Evolutionary conservation across 2,113 vertebrate genomes (phyloP), one percentile per base, ranked within the genome.

Genomic region (Rhodinocichla rosea): DNA sequence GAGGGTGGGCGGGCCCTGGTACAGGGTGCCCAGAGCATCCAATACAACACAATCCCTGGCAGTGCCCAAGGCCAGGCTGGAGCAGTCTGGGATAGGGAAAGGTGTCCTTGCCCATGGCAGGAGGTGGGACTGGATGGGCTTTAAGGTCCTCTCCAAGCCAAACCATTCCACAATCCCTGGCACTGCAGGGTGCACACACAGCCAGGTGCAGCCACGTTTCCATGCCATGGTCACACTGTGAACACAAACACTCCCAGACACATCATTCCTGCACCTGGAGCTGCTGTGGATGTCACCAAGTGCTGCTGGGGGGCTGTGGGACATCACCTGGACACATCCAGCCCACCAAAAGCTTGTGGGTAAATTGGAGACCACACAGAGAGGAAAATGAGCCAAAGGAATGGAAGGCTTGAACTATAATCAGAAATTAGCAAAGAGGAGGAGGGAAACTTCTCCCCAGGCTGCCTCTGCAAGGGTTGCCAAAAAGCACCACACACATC

Each of bases 381-480:
- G 71, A 83, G 73, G 80, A 47, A 76, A 86, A 73, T 1, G 1
- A 21, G n/a, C 24, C 1, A 30, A 33, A 83, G 33, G 83, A 76
- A 56, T 0, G 0, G 56, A 68, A 79, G 70, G 57, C 8, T 57
- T 42, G 78, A 73, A 71, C 75, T 69, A 32, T 20, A 59, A 87
- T 59, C 74, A 85, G 65, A 82, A 94, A 39, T 8, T 9, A 47
- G 81, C 30, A 60, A 64, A 84, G 56, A 32, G 60, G 37, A 84
- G 62, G 74, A 83, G 42, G 75, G 20, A 47, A 82, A 87, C 26
- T 40, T 37, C 71, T 90, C 67, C 64, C 45, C 67, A 10, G 78
- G 9, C 82, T 80, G 85, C 67, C 55, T 82, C 69, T 39, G 37
- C 45, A 39, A 89, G 83, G 68, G 55, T 69, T 95, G 92, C 95